Evolutionary conservation across 2,888 invertebrate genomes (phyloP), one percentile per base, ranked within the genome.

Genomic region (Melikaiella ostensackeni): DNA sequence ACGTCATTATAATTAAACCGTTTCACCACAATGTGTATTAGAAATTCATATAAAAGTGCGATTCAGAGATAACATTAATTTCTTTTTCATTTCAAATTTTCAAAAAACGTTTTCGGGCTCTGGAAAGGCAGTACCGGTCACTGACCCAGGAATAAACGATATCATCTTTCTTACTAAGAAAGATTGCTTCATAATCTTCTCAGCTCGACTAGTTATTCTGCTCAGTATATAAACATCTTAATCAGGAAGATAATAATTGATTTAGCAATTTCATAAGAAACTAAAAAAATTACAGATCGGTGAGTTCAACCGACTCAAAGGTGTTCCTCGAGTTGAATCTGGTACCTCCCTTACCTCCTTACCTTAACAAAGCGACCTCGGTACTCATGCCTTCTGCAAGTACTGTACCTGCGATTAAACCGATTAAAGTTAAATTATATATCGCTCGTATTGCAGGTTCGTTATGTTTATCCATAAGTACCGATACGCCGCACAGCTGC

Each of bases 341-440:
- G 57, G 57, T 74, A 30, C 30, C 57, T 55, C 33, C 21, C 33
- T 24, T 16, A 9, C 9, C 24, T 16, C n/a, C n/a, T n/a, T n/a
- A n/a, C n/a, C n/a, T n/a, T 27, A 66, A 66, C 42, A 27, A 66
- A 27, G 33, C 11, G 38, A 46, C 42, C 42, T 33, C 64, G 21
- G 57, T 57, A 57, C 57, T 57, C 21, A 9, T 57, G 21, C 21
- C 13, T 24, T 13, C 24, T 57, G 8, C 13, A 1, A 24, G 21
- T 57, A 57, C 57, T 38, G 38, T 6, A 42, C 24, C 59, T 59
- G n/a, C 24, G 35, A 77, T 75, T 75, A 76, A 75, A 61, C 13
- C 70, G 74, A 80, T 77, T 80, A 80, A 78, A 80, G 63, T 8
- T 75, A 76, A 80, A 80, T 80, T 80, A 76, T 70, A 78, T 74